Base-by-base conservation (phyloP, 2,888 invertebrate species). In the Chrysolina oricalcia region DNA sequence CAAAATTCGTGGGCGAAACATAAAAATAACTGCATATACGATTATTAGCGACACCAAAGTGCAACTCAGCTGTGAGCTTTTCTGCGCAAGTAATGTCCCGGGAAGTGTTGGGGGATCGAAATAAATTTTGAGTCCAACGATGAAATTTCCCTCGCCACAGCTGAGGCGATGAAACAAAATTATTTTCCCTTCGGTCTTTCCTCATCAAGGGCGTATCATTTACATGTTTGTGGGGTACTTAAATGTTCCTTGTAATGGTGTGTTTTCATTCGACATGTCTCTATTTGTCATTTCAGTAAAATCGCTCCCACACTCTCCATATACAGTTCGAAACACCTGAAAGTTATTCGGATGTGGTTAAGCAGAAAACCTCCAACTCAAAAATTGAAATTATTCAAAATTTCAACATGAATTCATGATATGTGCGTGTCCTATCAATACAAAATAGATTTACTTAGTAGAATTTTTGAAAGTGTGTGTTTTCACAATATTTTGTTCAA, bases 41-140 rank as follows among this genome's bases (percentile, higher is more conserved):
- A 50, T 50, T 19, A n/a, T 8, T 59, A 8, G 59, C 35, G n/a
- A 17, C 23, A 59, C 35, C 35, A 59, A 59, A n/a, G 2, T 13
- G 13, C 53, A 5, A 53, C 46, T 17, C 27, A 40, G 53, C n/a
- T n/a, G n/a, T n/a, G n/a, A n/a, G n/a, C 8, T 46, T 23, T 73
- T 62, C 56, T 76, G 76, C 76, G 76, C 76, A 76, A 76, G 76
- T 56, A 63, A 70, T 66, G 46, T 65, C 73, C 72, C 66, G 66
- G 74, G 65, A 64, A 70, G 46, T 65, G 63, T 46, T 53, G 46
- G 68, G 70, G 71, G 72, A 11, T 27, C 71, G 76, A 77, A 65
- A 43, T 23, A 67, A 74, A 48, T 75, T 73, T 75, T 65, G 73
- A 78, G 15, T 50, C 15, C 4, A 3, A 2, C 13, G 48, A 2